These are phyloP conservation scores for Caenorhabditis briggsae DNA, from an alignment of 1,140 invertebrate genomes.

Conservation along the genomic window DNA sequence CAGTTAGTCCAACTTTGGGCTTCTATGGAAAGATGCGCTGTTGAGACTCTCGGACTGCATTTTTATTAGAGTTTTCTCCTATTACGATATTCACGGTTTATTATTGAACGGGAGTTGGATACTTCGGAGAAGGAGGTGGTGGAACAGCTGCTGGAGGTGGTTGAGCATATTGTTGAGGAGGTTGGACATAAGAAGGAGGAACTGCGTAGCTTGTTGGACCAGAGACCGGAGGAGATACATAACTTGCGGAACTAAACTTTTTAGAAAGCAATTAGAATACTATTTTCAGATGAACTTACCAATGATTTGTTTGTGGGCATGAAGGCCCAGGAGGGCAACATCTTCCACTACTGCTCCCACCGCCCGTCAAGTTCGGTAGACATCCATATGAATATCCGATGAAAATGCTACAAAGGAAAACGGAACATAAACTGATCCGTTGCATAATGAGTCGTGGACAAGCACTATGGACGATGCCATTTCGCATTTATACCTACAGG, in stretches of 20 bases:
- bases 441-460: slow-evolving; percentile 26
- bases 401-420: background rate
- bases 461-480: background rate
- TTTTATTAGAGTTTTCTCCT: background rate
- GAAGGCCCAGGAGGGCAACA: background rate
- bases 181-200: slow-evolving; percentile 15
- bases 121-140: slow-evolving; percentile 2
- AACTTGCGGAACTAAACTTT: background rate
- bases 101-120: slow-evolving; percentile 29
- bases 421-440: background rate
- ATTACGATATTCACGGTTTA: background rate
- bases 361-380: background rate
- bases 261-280: too few species aligned
- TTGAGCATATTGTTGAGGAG: slow-evolving; percentile 22
- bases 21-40: too few species aligned
- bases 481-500: background rate
- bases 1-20: too few species aligned
- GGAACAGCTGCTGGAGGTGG: background rate
- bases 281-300: background rate
- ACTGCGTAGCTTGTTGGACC: slow-evolving; percentile 16
- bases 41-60: too few species aligned
- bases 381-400: background rate
- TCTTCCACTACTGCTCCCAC: background rate
- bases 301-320: background rate
- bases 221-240: background rate